Base-by-base conservation (phyloP, 1,140 invertebrate genomes). In the Papilio xuthus region DNA sequence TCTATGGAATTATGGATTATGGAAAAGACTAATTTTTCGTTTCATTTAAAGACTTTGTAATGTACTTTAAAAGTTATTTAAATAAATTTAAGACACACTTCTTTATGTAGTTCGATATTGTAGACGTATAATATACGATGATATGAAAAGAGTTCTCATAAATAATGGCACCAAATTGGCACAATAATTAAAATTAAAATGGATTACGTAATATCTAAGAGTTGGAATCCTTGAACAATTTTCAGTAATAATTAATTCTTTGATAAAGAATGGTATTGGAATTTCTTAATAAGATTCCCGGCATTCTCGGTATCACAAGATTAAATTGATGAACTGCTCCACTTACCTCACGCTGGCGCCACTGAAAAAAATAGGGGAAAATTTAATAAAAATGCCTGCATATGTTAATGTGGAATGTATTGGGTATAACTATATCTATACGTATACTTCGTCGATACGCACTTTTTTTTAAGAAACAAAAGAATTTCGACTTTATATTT, bases 261-360 rank as follows among this genome's bases (percentile, higher is more conserved):
- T 26, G 10, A 73, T 73, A 47, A 73, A 73, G 41, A 72, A 72
- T 72, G 70, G 41, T 10, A 44, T 47, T 26, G 71, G 41, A 73
- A 73, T 73, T 73, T 73, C 15, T 44, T 26, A 73, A 44, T 73
- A 73, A 73, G 42, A 73, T 73, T 73, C 42, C 26, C 6, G 20
- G 20, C n/a, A 23, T 73, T 70, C 69, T 12, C 60, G 60, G 26
- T 67, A 28, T 28, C 26, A 32, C 9, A 60, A 4, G 23, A 67
- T 28, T 15, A 67, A 67, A 67, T 28, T 32, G 26, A 28, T 67
- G 23, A 60, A 60, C 20, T 56, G 56, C 50, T 53, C 50, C 47
- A 56, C 18, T 67, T 67, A 67, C 26, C 60, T 67, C 12, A 23
- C 26, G 26, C 12, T 67, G 6, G 60, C 15, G 12, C 13, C 12